These are phyloP conservation scores for Heliothis virescens DNA, from an alignment of 1,140 invertebrate species.

Conservation along the genomic window DNA sequence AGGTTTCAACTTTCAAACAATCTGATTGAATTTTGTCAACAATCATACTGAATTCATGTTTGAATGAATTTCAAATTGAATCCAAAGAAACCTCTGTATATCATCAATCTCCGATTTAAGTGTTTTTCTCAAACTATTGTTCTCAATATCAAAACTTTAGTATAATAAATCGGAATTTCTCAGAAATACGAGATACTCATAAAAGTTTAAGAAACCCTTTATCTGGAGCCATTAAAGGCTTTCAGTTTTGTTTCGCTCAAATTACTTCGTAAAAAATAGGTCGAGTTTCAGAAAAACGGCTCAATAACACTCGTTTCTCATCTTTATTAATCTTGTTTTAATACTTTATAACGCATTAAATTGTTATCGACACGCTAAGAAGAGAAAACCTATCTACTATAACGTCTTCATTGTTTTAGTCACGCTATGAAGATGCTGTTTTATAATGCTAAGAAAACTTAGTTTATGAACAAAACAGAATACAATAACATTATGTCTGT, in stretches of 20 bases:
- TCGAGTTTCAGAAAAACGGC: background rate
- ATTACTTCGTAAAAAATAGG: conserved; percentile 10
- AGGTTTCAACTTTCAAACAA: conserved; percentile 2
- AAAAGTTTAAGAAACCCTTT: conserved; percentile 36
- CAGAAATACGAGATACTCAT: conserved; percentile 27
- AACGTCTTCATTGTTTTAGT: too few species aligned
- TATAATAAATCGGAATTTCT: conserved; percentile 34
- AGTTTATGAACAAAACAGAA: too few species aligned
- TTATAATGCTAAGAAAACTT: too few species aligned
- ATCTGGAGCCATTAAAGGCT: conserved; percentile 29
- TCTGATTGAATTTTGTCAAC: conserved; percentile 1
- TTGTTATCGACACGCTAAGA: too few species aligned
- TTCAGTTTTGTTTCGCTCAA: conserved; percentile 5
- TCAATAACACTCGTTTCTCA: background rate
- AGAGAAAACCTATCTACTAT: too few species aligned
- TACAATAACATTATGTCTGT: too few species aligned
- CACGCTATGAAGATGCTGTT: too few species aligned
- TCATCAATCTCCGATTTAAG: conserved; percentile 33
- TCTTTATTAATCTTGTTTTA: conserved; percentile 10
- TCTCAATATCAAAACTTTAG: conserved; percentile 8
- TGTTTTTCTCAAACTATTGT: background rate
- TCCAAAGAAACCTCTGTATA: background rate
- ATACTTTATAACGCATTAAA: background rate
- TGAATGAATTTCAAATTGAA: background rate
- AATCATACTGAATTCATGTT: background rate